Evolutionary conservation across 2,888 invertebrate genomes (phyloP).

Genomic region (Sympetrum striolatum): DNA sequence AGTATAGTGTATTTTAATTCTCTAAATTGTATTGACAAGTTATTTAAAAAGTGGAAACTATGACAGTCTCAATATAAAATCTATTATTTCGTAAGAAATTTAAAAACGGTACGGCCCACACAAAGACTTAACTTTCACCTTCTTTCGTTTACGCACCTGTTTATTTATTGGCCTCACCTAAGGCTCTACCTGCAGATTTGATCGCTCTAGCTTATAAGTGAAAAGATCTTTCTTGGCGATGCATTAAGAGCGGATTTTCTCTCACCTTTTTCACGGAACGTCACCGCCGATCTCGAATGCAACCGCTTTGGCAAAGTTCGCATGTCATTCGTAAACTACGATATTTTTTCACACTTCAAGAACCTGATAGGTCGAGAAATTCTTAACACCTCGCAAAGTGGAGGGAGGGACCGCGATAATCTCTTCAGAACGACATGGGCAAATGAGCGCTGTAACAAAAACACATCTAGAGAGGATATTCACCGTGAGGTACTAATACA

Average conservation of each 20-base stretch:
- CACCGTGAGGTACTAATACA: neutral
- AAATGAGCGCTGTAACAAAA: neutral
- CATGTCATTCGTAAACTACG: neutral
- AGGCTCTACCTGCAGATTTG: neutral
- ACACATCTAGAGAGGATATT: neutral
- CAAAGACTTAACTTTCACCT: neutral
- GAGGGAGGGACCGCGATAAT: neutral
- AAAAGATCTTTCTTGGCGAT: neutral
- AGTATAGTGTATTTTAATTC: too few relatives aligned
- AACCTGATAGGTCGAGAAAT: neutral
- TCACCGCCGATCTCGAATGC: neutral
- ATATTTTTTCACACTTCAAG: neutral
- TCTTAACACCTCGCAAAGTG: neutral
- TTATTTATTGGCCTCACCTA: neutral
- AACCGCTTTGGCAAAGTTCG: neutral
- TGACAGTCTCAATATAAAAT: too few relatives aligned
- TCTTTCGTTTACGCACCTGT: neutral
- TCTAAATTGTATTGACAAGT: too few relatives aligned
- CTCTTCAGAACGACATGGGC: neutral
- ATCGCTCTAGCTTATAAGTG: neutral
- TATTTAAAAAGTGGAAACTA: too few relatives aligned
- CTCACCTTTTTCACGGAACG: neutral
- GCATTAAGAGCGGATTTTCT: neutral
- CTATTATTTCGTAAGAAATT: too few relatives aligned
- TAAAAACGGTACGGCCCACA: neutral